Base-by-base conservation (phyloP, 2,113 vertebrate species). In the Cephalopterus ornatus region DNA sequence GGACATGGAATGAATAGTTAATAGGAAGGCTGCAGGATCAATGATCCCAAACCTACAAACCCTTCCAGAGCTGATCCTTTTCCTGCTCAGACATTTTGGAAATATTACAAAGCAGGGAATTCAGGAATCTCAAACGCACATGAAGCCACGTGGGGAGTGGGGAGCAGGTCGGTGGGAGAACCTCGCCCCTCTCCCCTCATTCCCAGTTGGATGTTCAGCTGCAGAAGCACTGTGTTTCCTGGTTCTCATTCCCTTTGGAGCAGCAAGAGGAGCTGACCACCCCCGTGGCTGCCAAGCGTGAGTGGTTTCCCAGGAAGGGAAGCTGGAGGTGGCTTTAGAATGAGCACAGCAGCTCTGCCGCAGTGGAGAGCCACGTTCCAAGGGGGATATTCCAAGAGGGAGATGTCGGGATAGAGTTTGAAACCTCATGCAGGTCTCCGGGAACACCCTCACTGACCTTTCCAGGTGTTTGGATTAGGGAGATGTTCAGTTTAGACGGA, bases 121-220 rank as follows among this genome's bases (percentile, higher is more conserved):
- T 37, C n/a, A 14, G 58, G 58, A 37, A 11, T 35, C 15, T 26
- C 58, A 11, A 24, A 26, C 4, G n/a, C n/a, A 5, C n/a, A 10
- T 5, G n/a, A 35, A 15, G 27, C 8, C 68, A 3, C 2, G 1
- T 9, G 46, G 53, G 59, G 32, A 1, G 1, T 7, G 50, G 53
- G 59, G 39, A 61, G 76, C 17, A 30, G 63, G 58, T 22, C 13
- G 1, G 52, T 32, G 63, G 56, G 46, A 65, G 76, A 37, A 41
- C 44, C 46, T 42, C 5, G 1, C 19, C 32, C 70, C 28, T 26
- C 49, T 85, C 55, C 81, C 22, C 65, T 66, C 28, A 10, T 35
- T 66, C 52, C 32, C 65, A 3, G 12, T 14, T 19, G 8, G 46
- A 5, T 20, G 32, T 18, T 59, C 27, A 52, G 58, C 52, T 61